phyloP scores from a whole-genome alignment of 2,888 invertebrate species.

The Pheosia tremula region DNA sequence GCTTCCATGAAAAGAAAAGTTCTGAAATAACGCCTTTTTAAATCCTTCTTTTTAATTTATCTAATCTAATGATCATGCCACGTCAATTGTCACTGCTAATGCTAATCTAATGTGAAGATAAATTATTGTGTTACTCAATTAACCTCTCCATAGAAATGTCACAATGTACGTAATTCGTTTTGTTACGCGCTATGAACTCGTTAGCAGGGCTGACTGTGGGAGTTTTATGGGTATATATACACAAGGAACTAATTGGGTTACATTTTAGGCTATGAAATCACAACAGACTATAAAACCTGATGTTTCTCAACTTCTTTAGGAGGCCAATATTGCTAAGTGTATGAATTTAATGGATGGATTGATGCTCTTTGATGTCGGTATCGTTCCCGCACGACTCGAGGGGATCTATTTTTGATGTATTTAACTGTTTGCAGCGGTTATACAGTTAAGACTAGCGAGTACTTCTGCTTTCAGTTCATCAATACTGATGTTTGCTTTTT shows the following conservation, averaged over 20 bases:
- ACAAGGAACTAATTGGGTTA: neutral
- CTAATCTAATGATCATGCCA: neutral
- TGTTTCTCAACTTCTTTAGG: too few species aligned
- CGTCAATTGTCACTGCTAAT: neutral
- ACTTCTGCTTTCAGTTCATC: neutral
- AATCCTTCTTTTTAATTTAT: neutral
- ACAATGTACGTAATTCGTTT: conserved; percentile 8
- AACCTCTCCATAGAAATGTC: conserved; percentile 25
- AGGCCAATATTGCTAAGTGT: too few species aligned
- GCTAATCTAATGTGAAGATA: conserved; percentile 23
- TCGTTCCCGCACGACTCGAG: too few species aligned
- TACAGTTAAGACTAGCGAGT: too few species aligned
- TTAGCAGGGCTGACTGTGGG: neutral
- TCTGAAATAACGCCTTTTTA: too few species aligned
- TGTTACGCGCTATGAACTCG: neutral
- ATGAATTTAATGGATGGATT: too few species aligned
- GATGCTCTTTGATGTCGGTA: too few species aligned
- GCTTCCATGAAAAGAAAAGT: too few species aligned
- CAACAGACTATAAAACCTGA: too few species aligned
- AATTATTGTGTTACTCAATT: conserved; percentile 22
- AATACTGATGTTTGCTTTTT: neutral
- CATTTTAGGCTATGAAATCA: neutral
- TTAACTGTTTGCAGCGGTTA: too few species aligned
- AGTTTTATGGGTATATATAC: neutral
- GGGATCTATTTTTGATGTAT: too few species aligned